These are phyloP conservation scores for Menura novaehollandiae DNA, from an alignment of 2,113 vertebrate genomes.

Conservation along the genomic window DNA sequence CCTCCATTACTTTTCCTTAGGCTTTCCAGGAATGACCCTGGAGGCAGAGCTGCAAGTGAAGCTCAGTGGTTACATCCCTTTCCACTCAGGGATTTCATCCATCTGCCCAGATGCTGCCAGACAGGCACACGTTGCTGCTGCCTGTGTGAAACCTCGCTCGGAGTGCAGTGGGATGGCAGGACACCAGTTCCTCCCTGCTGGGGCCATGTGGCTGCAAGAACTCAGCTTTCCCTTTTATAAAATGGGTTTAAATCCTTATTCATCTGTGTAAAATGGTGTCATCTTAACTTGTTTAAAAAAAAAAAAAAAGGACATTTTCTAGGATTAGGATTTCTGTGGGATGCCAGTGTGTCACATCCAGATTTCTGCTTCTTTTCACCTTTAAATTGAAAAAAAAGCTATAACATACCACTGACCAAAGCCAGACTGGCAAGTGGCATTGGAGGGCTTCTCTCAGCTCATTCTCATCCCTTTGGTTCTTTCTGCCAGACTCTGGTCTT, in stretches of 20 bases:
- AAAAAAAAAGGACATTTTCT: not conserved
- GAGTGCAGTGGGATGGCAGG: not conserved
- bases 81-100: not conserved
- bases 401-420: not conserved
- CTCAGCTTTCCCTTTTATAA: not conserved
- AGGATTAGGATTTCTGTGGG: not conserved
- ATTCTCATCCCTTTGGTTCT: not conserved
- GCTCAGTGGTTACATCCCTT: not conserved
- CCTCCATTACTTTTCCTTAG: not conserved
- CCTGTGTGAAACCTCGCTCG: accelerated
- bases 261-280: not conserved
- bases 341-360: not conserved
- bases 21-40: not conserved
- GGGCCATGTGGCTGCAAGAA: not conserved
- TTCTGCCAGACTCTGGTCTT: not conserved
- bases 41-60: not conserved
- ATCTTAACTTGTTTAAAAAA: not conserved
- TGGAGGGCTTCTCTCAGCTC: not conserved
- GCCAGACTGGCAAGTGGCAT: not conserved
- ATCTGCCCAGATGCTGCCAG: not conserved
- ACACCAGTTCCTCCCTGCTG: not conserved
- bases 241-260: not conserved
- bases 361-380: not conserved
- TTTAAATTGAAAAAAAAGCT: not conserved
- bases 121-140: not conserved